Evolutionary conservation across 1,140 invertebrate species (phyloP), one percentile per base, ranked within the genome.

Genomic region (Eriosoma lanigerum): DNA sequence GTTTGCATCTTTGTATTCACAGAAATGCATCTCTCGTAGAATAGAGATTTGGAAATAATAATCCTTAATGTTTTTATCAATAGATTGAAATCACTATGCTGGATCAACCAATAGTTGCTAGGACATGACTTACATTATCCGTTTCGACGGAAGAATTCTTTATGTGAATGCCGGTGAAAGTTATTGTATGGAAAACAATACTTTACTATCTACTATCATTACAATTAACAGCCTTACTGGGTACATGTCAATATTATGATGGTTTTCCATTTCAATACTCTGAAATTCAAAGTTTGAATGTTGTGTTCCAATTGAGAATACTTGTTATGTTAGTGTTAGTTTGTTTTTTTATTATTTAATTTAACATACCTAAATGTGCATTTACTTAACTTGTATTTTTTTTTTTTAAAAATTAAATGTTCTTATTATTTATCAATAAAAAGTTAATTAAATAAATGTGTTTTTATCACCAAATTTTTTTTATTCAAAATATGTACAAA

Each of bases 21-120:
- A n/a, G n/a, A n/a, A n/a, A n/a, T n/a, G n/a, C n/a, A n/a, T n/a
- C n/a, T n/a, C n/a, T n/a, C n/a, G n/a, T n/a, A n/a, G n/a, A n/a
- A n/a, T n/a, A n/a, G n/a, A n/a, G n/a, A n/a, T n/a, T n/a, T n/a
- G n/a, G n/a, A 38, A 38, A 38, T 4, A 38, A 38, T 38, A 4
- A 38, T 80, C 83, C 84, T 85, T 84, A 83, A 82, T 72, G 68
- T 0, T 19, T 60, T 24, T 81, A 24, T 81, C 60, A 81, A 9
- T 81, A 86, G 84, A 93, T 94, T 88, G 93, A 94, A 87, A 93
- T 94, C 84, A 93, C 93, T 73, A 90, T 94, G 84, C 87, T 95
- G 81, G 93, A 94, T 85, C 88, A 93, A 84, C 92, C 92, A 29
- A 83, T 85, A 38, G 84, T 85, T 13, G 89, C 91, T 83, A 87